Evolutionary conservation across 2,888 invertebrate species (phyloP), one percentile per base, ranked within the genome.

Genomic region (Caradrina clavipalpis): DNA sequence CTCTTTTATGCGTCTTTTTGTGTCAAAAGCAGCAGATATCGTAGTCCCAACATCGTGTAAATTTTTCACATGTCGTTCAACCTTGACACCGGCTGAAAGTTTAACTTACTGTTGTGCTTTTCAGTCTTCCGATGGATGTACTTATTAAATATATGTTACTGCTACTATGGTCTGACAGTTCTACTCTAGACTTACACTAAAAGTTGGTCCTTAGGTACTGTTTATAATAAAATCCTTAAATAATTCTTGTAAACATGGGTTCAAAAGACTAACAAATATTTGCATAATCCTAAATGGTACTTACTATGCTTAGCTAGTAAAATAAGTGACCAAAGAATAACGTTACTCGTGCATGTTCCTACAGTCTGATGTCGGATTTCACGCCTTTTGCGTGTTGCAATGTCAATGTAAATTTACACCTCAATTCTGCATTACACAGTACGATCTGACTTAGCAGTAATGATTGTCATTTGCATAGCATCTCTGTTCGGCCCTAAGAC

Each of bases 391-490:
- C 62, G 71, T 81, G 78, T 73, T 71, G 73, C 57, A 77, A 78
- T 69, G 65, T 64, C 57, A 55, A 78, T 81, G 80, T 74, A 69
- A 71, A 82, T 83, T 79, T 73, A 73, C 82, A 78, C 80, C 72
- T 82, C 67, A 78, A 84, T 79, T 69, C 64, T 68, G 66, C 51
- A 69, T 79, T 77, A 67, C 51, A 74, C 77, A 70, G 70, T 69
- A 50, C 71, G 65, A 65, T 78, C 63, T 67, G 49, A 49, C 66
- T 78, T 69, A 63, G 70, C 76, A 73, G 53, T 73, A 72, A 76
- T 69, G 56, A 81, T 80, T 80, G 68, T 59, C 68, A 80, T 84
- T 83, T 81, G 84, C 83, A 84, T 83, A 78, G 65, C 58, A 63
- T 81, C 62, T 83, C 67, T 54, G 71, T 60, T 55, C 31, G 72